Conservation (phyloP, 2,888 invertebrate species). For the Matsumyia berberina region DNA sequence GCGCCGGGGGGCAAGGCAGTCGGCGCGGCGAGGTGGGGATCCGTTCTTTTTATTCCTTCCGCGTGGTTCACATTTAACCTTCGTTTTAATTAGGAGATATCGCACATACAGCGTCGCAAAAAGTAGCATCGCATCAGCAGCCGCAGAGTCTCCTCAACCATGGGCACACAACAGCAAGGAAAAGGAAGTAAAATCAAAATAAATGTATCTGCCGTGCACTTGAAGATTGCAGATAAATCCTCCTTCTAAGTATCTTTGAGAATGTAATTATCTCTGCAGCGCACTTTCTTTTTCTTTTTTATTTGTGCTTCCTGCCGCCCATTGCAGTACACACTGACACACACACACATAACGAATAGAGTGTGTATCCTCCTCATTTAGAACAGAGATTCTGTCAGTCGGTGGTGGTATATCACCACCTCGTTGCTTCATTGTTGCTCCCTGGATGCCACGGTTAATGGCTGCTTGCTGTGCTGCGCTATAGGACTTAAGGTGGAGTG, state of each 20-base stretch:
- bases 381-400: slow-evolving; percentile 12
- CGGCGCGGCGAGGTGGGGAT: too few species aligned
- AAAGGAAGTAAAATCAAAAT: slow-evolving; percentile 70
- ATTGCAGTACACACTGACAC: slow-evolving; percentile 17
- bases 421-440: slow-evolving; percentile 66
- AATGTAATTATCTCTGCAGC: slow-evolving; percentile 76
- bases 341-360: neutral
- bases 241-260: slow-evolving; percentile 73
- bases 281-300: slow-evolving; percentile 38
- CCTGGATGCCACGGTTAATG: slow-evolving; percentile 64
- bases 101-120: slow-evolving; percentile 37
- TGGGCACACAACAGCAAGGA: slow-evolving; percentile 12
- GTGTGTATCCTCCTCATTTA: slow-evolving; percentile 9
- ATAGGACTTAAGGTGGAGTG: slow-evolving; percentile 18
- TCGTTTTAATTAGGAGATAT: slow-evolving; percentile 71
- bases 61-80: slow-evolving; percentile 67
- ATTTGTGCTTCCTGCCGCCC: slow-evolving; percentile 6
- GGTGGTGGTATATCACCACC: neutral
- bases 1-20: neutral
- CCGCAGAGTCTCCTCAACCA: slow-evolving; percentile 7
- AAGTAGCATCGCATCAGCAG: slow-evolving; percentile 38
- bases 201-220: slow-evolving; percentile 75
- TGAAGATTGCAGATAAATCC: slow-evolving; percentile 77
- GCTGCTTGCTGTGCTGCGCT: slow-evolving; percentile 38
- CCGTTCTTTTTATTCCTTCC: slow-evolving; percentile 31